These are phyloP conservation scores for Bursaphelenchus mucronatus DNA, from an alignment of 1,140 invertebrate genomes.

Conservation along the genomic window DNA sequence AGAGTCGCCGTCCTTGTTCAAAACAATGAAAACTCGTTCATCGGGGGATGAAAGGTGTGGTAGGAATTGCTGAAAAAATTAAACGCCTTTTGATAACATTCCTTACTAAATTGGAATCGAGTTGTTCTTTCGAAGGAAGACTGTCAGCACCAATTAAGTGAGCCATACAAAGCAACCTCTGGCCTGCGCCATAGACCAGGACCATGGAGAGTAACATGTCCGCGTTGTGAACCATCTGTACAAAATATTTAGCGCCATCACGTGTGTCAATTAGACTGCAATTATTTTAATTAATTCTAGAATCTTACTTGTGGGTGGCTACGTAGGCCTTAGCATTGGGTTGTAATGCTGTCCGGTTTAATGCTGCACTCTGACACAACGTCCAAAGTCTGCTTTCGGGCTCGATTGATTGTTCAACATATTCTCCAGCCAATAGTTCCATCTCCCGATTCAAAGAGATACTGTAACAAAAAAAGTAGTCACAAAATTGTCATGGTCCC, in stretches of 20 bases:
- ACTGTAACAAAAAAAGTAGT: conserved; percentile 34
- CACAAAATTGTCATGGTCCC: neutral
- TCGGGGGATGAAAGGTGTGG: conserved; percentile 46
- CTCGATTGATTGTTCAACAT: conserved; percentile 38
- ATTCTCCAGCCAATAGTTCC: conserved; percentile 44
- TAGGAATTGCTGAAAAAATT: conserved; percentile 40
- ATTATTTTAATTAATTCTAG: conserved; percentile 1
- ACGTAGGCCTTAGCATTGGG: conserved; percentile 38
- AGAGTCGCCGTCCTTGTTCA: conserved; percentile 48
- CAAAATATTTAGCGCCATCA: conserved; percentile 46
- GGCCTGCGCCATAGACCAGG: conserved; percentile 46
- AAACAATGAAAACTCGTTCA: conserved; percentile 40
- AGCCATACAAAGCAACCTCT: conserved; percentile 45
- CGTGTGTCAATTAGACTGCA: conserved; percentile 36
- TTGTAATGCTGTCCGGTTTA: conserved; percentile 39
- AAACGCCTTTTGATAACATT: neutral
- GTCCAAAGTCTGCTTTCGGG: conserved; percentile 42
- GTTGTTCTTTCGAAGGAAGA: conserved; percentile 51
- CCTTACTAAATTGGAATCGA: conserved; percentile 46
- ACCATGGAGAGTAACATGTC: conserved; percentile 44
- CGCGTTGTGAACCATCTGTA: conserved; percentile 45
- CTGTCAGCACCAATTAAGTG: conserved; percentile 52
- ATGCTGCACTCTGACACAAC: conserved; percentile 43
- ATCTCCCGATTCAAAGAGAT: conserved; percentile 46
- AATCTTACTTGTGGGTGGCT: conserved; percentile 40